Base-by-base conservation (phyloP, 2,888 invertebrate genomes). In the Adela reaumurella region DNA sequence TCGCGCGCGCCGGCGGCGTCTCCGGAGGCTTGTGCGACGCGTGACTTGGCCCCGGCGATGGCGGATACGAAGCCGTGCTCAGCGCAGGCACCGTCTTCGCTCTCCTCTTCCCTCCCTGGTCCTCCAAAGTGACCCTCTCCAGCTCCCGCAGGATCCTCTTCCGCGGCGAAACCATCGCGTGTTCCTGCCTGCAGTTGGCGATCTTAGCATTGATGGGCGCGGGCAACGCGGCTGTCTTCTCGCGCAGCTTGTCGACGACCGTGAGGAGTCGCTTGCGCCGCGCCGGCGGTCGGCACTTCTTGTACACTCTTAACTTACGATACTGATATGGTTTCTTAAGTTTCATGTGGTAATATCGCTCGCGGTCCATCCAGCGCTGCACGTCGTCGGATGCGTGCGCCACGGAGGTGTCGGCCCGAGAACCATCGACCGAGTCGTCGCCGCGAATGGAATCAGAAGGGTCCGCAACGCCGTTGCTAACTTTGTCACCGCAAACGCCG, bases 101-200 rank as follows among this genome's bases (percentile, higher is more conserved):
- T 42, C 84, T 78, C 52, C 87, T 77, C 63, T 87, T 87, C 47
- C 70, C 79, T 43, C 84, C 83, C 57, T 83, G 83, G 59, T 89
- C 89, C 62, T 86, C 86, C 52, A 87, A 72, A 54, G 85, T 87
- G 6, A 89, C 89, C 60, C 87, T 83, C 64, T 92, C 92, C 62
- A 92, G 81, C 67, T 92, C 92, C 49, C 91, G 83, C 53, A 92
- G 74, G 68, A 92, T 88, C 57, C 92, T 83, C 65, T 92, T 92
- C 42, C 92, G 82, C 46, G 92, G 92, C 52, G 92, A 92, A 20
- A 92, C 90, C 58, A 89, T 86, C 57, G 64, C 65, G 63, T 77
- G 79, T 59, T 80, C 79, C 60, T 74, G 78, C 46, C 77, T 68
- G 52, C 78, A 78, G 56, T 58, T 69, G 18, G 70, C 74, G 46